phyloP scores from a whole-genome alignment of 2,797 vertebrate genomes.

The Cyprinodon diabolis region DNA sequence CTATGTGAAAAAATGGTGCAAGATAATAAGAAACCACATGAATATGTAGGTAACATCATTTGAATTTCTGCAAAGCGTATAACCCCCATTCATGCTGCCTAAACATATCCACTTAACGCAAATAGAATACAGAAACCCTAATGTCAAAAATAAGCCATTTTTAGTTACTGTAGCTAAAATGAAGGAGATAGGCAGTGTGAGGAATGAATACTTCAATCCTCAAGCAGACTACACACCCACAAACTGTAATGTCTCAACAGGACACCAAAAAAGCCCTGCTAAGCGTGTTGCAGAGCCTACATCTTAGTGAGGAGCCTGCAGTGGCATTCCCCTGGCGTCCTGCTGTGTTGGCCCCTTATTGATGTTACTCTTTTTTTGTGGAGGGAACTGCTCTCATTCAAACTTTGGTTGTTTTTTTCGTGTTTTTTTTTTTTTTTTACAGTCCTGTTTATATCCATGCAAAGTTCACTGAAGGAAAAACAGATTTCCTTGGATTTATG shows the following conservation, averaged over 20 bases:
- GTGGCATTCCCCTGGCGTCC: conserved; percentile 62
- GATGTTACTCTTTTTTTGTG: conserved; percentile 52
- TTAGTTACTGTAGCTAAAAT: conserved; percentile 59
- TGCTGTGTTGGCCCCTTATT: conserved; percentile 52
- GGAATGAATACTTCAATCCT: conserved; percentile 49
- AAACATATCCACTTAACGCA: conserved; percentile 38
- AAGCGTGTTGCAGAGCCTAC: conserved; percentile 53
- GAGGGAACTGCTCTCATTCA: conserved; percentile 26
- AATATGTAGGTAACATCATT: conserved; percentile 83
- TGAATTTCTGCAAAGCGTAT: conserved; percentile 71
- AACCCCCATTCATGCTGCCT: conserved; percentile 50
- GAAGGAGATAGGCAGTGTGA: conserved; percentile 35
- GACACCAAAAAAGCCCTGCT: conserved; percentile 50
- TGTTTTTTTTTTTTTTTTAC: conserved; percentile 46
- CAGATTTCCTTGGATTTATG: conserved; percentile 37
- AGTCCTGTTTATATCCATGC: conserved; percentile 53
- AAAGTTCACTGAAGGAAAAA: conserved; percentile 46
- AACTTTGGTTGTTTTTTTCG: conserved; percentile 23
- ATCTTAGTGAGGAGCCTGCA: conserved; percentile 48
- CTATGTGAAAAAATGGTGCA: conserved; percentile 61
- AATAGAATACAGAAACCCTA: conserved; percentile 24
- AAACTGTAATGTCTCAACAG: conserved; percentile 34
- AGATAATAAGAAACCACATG: conserved; percentile 79
- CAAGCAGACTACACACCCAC: conserved; percentile 33
- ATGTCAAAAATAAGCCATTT: conserved; percentile 50